Conservation (phyloP, 2,888 invertebrate species). For the Cheilosia scutellata region DNA sequence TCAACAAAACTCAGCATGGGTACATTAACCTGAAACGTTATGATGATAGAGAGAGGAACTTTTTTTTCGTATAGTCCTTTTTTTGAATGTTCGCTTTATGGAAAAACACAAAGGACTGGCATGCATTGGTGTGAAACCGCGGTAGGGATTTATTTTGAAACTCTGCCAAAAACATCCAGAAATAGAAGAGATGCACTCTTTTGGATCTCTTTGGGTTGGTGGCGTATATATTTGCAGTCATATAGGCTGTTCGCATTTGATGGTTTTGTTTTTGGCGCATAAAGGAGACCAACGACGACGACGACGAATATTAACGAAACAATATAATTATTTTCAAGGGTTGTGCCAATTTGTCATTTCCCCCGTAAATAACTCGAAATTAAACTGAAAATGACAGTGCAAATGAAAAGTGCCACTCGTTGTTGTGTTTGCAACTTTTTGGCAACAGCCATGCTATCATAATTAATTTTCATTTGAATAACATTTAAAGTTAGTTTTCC, state of each 20-base stretch:
- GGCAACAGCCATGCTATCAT: slow-evolving; percentile 37
- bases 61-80: slow-evolving; percentile 8
- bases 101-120: slow-evolving; percentile 58
- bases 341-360: slow-evolving; percentile 71
- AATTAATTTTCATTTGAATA: slow-evolving; percentile 49
- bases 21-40: slow-evolving; percentile 59
- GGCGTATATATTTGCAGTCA: background rate
- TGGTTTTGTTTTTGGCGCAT: slow-evolving; percentile 8
- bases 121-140: slow-evolving; percentile 64
- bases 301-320: slow-evolving; percentile 62
- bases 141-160: slow-evolving; percentile 71
- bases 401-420: slow-evolving; percentile 48
- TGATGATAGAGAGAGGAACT: background rate
- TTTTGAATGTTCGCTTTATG: slow-evolving; percentile 26
- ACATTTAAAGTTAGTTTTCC: slow-evolving; percentile 10
- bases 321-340: slow-evolving; percentile 74
- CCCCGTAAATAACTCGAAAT: slow-evolving; percentile 68
- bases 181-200: slow-evolving; percentile 56
- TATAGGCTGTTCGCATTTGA: slow-evolving; percentile 3
- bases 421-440: slow-evolving; percentile 18
- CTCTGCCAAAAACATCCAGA: slow-evolving; percentile 68
- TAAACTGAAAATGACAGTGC: slow-evolving; percentile 62
- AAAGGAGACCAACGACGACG: slow-evolving; percentile 16
- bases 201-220: background rate
- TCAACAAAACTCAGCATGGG: slow-evolving; percentile 31